Base-by-base conservation (phyloP, 2,113 vertebrate species). In the Corythornis madagascariensis region DNA sequence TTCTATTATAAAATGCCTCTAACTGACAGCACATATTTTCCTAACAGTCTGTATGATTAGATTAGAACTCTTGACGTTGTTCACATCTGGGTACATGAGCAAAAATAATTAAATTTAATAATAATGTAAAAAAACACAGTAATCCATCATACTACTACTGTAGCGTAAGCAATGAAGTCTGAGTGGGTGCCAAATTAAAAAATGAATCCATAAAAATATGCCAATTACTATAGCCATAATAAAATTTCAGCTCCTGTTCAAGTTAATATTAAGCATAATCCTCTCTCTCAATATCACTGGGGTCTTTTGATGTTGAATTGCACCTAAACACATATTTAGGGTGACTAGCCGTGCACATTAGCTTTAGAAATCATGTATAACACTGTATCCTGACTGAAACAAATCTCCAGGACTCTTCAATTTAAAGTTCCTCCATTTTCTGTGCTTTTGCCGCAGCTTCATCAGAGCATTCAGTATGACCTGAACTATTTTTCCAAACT, bases 71-170 rank as follows among this genome's bases (percentile, higher is more conserved):
- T 84, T 86, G 73, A 96, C 7, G 15, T 65, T 93, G 76, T 93
- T 97, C 89, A 96, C 93, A 96, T 97, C 90, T 97, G 93, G 52
- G 52, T 96, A 95, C 83, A 90, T 71, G 89, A 95, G 47, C 64
- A 96, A 97, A 97, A 97, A 97, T 96, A 97, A 98, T 97, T 97
- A 92, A 94, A 95, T 97, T 97, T 96, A 90, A 95, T 97, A 97
- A 96, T 95, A 97, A 96, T 91, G 94, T 87, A 94, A 92, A 92
- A 92, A 97, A 97, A 20, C 52, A 95, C 31, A 79, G 79, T 93
- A 95, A 97, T 98, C 92, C 91, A 97, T 97, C 96, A 95, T 93
- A 66, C 50, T 84, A 78, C 81, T 88, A 63, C 73, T 50, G 31
- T 74, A 89, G 85, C 73, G 83, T 71, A 43, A 93, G 71, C 75